Percentiles rank a stretch among this genome's conserved stretches.
Evolutionary conservation across 1,140 invertebrate genomes (phyloP).

Genomic region (Neodiprion fabricii): DNA sequence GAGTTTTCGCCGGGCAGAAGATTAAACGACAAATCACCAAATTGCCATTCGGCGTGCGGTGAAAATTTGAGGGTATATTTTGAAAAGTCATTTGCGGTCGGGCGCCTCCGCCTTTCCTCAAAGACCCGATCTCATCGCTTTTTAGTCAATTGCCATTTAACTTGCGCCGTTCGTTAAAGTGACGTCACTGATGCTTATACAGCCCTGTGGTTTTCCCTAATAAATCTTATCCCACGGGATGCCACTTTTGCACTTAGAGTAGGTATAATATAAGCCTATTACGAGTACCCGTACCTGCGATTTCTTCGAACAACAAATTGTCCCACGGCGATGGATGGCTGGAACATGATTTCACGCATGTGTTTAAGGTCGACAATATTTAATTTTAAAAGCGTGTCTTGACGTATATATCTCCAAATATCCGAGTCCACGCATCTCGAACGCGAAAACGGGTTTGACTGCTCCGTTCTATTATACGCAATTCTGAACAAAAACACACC

Average conservation of each 20-base stretch:
- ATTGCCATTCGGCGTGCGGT: not conserved
- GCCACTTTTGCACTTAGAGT: not conserved
- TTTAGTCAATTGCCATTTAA: not conserved
- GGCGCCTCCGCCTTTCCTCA: not conserved
- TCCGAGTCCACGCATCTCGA: no score
- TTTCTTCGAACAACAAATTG: no score
- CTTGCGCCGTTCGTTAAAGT: not conserved
- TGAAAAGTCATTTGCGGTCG: slow-evolving; percentile 5
- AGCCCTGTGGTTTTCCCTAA: not conserved
- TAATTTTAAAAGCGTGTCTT: no score
- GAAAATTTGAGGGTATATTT: not conserved
- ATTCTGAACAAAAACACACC: no score
- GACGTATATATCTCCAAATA: no score
- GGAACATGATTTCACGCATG: no score
- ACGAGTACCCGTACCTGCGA: no score
- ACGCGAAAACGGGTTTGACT: no score
- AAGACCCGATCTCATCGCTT: not conserved
- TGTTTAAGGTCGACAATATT: no score
- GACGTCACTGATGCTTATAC: not conserved
- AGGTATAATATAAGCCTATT: no score
- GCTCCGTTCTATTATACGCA: no score
- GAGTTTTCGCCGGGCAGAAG: slow-evolving; percentile 1
- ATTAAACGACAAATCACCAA: slow-evolving; percentile 1
- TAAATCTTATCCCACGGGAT: not conserved
- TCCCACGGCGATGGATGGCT: no score